Evolutionary conservation across 92 coral and sea anemone genomes (phyloP).

Genomic region (Zoanthus solanderi): DNA sequence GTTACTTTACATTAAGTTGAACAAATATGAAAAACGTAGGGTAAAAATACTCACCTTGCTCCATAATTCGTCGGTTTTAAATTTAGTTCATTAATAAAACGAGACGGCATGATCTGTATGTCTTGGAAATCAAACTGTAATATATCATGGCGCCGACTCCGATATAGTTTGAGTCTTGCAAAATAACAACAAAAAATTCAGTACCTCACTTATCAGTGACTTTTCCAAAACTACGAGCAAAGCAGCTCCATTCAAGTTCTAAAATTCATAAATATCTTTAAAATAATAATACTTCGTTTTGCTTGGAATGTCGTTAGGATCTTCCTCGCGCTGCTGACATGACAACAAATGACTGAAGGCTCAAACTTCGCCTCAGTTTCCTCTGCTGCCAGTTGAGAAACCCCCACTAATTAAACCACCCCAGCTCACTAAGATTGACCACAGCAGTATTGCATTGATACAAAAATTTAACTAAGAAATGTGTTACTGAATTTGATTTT

Average conservation of each 20-base stretch:
- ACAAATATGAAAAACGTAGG: no score
- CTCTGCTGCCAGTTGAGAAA: no score
- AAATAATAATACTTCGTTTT: neutral
- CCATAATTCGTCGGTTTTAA: no score
- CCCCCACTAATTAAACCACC: neutral
- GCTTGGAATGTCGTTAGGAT: conserved; percentile 16
- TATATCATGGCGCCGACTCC: neutral
- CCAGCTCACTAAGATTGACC: no score
- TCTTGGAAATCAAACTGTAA: neutral
- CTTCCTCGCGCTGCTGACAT: conserved; percentile 23
- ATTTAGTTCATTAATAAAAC: no score
- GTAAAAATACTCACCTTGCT: no score
- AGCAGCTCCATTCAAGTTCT: neutral
- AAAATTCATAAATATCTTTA: neutral
- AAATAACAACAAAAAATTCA: neutral
- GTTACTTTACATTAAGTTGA: no score
- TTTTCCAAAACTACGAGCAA: neutral
- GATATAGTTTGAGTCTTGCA: neutral
- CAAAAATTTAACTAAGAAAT: no score
- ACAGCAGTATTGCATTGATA: neutral
- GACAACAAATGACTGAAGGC: conserved; percentile 41
- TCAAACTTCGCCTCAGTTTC: conserved; percentile 3
- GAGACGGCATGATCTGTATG: no score
- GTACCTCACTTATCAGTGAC: neutral
- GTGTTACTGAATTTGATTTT: no score